Evolutionary conservation across 2,888 invertebrate genomes (phyloP).

Genomic region (Eupithecia insigniata): DNA sequence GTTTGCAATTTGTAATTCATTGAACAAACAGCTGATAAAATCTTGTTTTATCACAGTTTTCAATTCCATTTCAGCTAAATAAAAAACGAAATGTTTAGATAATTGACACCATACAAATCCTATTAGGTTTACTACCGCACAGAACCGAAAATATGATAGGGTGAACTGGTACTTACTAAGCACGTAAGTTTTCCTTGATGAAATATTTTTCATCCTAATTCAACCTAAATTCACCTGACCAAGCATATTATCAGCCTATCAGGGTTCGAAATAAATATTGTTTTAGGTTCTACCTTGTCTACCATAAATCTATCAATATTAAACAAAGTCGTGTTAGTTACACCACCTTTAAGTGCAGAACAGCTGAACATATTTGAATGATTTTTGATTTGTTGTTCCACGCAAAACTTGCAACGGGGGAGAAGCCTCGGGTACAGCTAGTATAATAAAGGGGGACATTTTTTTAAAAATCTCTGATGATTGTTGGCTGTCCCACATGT

Average conservation of each 20-base stretch:
- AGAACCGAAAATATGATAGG: background rate
- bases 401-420: too few relatives aligned
- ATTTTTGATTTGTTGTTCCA: too few relatives aligned
- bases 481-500: too few relatives aligned
- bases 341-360: too few relatives aligned
- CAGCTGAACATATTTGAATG: too few relatives aligned
- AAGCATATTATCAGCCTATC: background rate
- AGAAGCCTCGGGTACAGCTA: too few relatives aligned
- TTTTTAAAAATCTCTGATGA: too few relatives aligned
- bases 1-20: background rate
- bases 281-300: background rate
- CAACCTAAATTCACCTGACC: too few relatives aligned
- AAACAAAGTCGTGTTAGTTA: too few relatives aligned
- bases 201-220: background rate
- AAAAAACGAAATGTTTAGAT: background rate
- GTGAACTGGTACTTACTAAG: background rate
- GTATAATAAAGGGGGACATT: too few relatives aligned
- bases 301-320: too few relatives aligned
- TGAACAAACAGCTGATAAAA: background rate
- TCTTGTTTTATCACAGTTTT: background rate
- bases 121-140: background rate
- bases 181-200: slow-evolving; percentile 6
- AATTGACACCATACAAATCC: background rate
- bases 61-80: background rate
- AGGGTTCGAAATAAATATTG: background rate